Base-by-base conservation (phyloP, 2,113 vertebrate genomes). In the Prunella himalayana region DNA sequence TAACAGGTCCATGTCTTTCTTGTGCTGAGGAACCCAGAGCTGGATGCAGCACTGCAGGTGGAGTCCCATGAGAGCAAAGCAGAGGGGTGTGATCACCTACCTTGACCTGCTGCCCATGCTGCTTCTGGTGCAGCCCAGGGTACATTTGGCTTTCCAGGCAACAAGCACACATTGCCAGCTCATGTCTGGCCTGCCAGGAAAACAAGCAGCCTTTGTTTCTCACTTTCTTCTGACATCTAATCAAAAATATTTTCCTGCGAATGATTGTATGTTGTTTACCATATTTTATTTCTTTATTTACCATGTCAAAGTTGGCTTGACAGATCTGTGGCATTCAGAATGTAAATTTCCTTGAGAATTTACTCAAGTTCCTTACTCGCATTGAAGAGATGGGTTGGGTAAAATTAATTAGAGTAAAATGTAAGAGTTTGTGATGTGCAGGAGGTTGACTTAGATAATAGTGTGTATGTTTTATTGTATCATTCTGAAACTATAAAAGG, bases 91-190 rank as follows among this genome's bases (percentile, higher is more conserved):
- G 16, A 33, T 61, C 18, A 15, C 21, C 37, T 19, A 1, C 35
- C n/a, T 31, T 53, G 49, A 6, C 24, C 35, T 63, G 54, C 30
- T 61, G 25, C 21, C 71, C 41, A 11, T 0, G 1, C 14, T 61
- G 54, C 63, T 47, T 47, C 30, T 68, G 61, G 5, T 47, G 47
- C 41, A 63, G 54, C 25, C 35, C 47, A 28, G 71, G 71, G 31
- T 20, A 13, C 7, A 7, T 23, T 20, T 77, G 71, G 35, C 47
- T 70, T 77, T 54, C 63, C 41, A 33, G 39, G 31, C 63, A 76
- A 41, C n/a, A 35, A 35, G 17, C 0, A 0, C 41, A 27, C 10
- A 33, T 16, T 69, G 21, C 35, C 18, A 3, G n/a, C 25, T 60
- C 21, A 4, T 61, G 14, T 61, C 21, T 1, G 0, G 25, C n/a